Percentiles rank a stretch among this genome's conserved stretches.
phyloP scores from a whole-genome alignment of 2,113 vertebrate genomes.

The Silurus asotus region DNA sequence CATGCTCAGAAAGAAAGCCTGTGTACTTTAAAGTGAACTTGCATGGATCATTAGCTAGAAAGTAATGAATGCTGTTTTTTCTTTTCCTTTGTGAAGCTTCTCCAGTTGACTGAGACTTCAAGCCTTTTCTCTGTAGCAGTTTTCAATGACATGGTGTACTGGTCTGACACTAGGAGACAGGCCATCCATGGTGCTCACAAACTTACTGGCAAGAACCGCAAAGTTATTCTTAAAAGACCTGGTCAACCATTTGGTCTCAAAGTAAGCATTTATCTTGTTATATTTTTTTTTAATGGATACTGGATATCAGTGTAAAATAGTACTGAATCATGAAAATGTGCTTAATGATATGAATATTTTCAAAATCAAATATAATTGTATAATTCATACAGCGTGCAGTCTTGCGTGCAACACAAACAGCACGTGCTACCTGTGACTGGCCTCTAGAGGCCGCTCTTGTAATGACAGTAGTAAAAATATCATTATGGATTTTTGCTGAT shows the following conservation, averaged over 20 bases:
- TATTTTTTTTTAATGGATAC: too few species aligned
- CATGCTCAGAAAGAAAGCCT: not conserved
- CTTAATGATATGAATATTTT: too few species aligned
- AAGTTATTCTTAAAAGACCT: slow-evolving; percentile 78
- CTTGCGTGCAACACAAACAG: too few species aligned
- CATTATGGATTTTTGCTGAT: too few species aligned
- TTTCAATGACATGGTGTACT: slow-evolving; percentile 85
- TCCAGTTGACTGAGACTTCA: slow-evolving; percentile 77
- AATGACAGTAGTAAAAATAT: too few species aligned
- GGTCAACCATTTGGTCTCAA: slow-evolving; percentile 84
- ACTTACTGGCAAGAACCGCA: slow-evolving; percentile 80
- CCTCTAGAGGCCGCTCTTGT: too few species aligned
- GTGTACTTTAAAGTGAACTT: not conserved
- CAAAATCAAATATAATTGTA: too few species aligned
- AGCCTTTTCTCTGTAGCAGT: slow-evolving; percentile 82
- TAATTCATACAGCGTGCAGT: too few species aligned
- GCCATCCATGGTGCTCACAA: slow-evolving; percentile 81
- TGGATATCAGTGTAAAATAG: too few species aligned
- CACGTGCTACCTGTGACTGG: too few species aligned
- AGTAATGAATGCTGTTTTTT: too few species aligned
- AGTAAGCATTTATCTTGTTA: slow-evolving; percentile 62
- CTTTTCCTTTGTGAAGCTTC: slow-evolving; percentile 66
- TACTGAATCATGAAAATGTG: too few species aligned
- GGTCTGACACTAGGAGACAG: slow-evolving; percentile 83
- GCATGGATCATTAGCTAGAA: not conserved